These are phyloP conservation scores for Caenorhabditis drosophilae DNA, from an alignment of 2,888 invertebrate genomes.

Conservation along the genomic window DNA sequence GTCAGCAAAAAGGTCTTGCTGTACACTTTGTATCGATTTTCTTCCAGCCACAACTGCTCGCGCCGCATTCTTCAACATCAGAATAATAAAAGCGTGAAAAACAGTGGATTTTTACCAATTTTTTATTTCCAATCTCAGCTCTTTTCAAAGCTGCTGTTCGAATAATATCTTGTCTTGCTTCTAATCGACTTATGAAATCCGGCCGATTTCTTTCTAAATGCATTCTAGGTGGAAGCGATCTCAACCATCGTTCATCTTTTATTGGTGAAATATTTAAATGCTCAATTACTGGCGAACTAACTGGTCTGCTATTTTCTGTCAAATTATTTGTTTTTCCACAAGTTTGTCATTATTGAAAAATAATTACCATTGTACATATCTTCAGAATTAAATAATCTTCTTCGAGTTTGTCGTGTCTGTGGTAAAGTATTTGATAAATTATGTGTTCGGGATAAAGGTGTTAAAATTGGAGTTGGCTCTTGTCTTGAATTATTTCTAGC, in stretches of 20 bases:
- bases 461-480: too few relatives aligned
- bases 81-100: too few relatives aligned
- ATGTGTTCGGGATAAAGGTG: too few relatives aligned
- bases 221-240: slow-evolving; percentile 22
- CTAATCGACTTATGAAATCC: slow-evolving; percentile 25
- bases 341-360: too few relatives aligned
- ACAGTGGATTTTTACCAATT: too few relatives aligned
- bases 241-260: slow-evolving; percentile 23
- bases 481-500: too few relatives aligned
- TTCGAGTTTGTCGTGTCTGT: too few relatives aligned
- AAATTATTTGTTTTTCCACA: slow-evolving; percentile 1
- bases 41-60: slow-evolving; percentile 28
- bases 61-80: slow-evolving; percentile 26
- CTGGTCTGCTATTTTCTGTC: slow-evolving; percentile 7
- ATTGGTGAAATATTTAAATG: slow-evolving; percentile 28
- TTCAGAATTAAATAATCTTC: too few relatives aligned
- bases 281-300: slow-evolving; percentile 23
- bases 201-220: slow-evolving; percentile 31
- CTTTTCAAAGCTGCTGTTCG: slow-evolving; percentile 20
- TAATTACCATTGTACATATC: too few relatives aligned
- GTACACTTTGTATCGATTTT: slow-evolving; percentile 18
- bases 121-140: slow-evolving; percentile 24
- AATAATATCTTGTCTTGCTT: slow-evolving; percentile 28
- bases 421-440: too few relatives aligned
- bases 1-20: slow-evolving; percentile 24